Base-by-base conservation (phyloP, 2,888 invertebrate genomes). In the Sturmia bella region DNA sequence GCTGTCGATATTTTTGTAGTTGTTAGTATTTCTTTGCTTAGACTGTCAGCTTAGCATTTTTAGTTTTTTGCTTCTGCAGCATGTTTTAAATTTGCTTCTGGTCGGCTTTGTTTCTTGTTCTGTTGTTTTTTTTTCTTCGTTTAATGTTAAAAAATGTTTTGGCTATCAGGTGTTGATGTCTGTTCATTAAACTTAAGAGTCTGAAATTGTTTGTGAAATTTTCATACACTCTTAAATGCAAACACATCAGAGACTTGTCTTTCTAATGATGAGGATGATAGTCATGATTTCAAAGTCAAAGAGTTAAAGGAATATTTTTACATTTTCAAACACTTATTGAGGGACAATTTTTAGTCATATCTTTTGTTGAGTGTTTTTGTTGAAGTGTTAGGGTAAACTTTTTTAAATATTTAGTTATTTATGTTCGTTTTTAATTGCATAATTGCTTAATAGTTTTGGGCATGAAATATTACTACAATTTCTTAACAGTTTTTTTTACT, bases 161-260 rank as follows among this genome's bases (percentile, higher is more conserved):
- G 87, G 84, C 87, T 87, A 89, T 89, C 90, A 90, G 89, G 90
- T 90, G 90, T 89, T 89, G 88, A 89, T 88, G 88, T 86, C 86
- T 87, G 85, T 85, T 86, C 86, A 85, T 86, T 86, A 85, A 84
- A 79, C 80, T 59, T 72, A 59, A 66, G 24, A 37, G 56, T 32
- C 13, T 27, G 24, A 48, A 43, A 0, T 61, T 43, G 15, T 37
- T 17, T 61, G 11, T 11, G 1, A 15, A 7, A 13, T 54, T 61
- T 52, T 54, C 69, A 64, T 32, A 64, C 57, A 45, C 45, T 56
- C 64, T 72, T 72, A 64, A 64, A 64, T 39, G n/a, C n/a, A n/a
- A n/a, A 43, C 43, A 72, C 69, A 64, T 78, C 64, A 66, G 64
- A 72, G 45, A 64, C 32, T 41, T 59, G 70, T 77, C 64, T 78